Evolutionary conservation across 2,888 invertebrate species (phyloP).

Genomic region (Diogma glabrata): DNA sequence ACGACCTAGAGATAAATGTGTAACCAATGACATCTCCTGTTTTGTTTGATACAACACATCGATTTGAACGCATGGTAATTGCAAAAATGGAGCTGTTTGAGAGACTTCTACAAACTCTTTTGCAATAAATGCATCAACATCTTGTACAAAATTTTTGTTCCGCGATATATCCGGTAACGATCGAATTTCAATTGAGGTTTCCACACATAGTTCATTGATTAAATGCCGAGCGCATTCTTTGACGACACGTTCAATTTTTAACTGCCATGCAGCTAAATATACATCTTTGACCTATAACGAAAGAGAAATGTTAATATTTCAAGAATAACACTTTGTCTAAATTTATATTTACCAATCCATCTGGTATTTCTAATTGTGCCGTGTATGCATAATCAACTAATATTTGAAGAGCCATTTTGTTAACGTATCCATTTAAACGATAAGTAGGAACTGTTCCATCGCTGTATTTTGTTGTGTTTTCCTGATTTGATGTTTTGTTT

Average conservation of each 20-base stretch:
- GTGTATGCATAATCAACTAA: slow-evolving; percentile 78
- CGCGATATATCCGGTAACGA: slow-evolving; percentile 48
- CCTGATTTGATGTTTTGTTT: slow-evolving; percentile 11
- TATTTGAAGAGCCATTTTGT: slow-evolving; percentile 56
- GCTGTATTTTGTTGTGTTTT: slow-evolving; percentile 32
- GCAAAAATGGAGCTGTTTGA: slow-evolving; percentile 20
- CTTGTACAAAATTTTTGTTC: slow-evolving; percentile 46
- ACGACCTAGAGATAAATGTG: slow-evolving; percentile 46
- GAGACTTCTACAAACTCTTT: slow-evolving; percentile 54
- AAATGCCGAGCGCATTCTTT: slow-evolving; percentile 58
- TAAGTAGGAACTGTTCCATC: slow-evolving; percentile 35
- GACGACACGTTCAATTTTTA: slow-evolving; percentile 65
- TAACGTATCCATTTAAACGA: slow-evolving; percentile 51
- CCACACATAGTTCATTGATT: slow-evolving; percentile 49
- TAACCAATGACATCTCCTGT: slow-evolving; percentile 49
- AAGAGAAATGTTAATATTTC: neutral
- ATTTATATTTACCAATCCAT: slow-evolving; percentile 33
- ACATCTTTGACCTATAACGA: slow-evolving; percentile 49
- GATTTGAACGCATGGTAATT: slow-evolving; percentile 54
- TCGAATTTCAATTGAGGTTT: slow-evolving; percentile 46
- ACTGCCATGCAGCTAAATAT: slow-evolving; percentile 65
- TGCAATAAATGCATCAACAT: slow-evolving; percentile 59
- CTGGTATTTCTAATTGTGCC: slow-evolving; percentile 45
- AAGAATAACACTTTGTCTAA: neutral
- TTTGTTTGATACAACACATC: slow-evolving; percentile 64